Conservation (phyloP, 2,113 vertebrate genomes). For the Myodes glareolus region DNA sequence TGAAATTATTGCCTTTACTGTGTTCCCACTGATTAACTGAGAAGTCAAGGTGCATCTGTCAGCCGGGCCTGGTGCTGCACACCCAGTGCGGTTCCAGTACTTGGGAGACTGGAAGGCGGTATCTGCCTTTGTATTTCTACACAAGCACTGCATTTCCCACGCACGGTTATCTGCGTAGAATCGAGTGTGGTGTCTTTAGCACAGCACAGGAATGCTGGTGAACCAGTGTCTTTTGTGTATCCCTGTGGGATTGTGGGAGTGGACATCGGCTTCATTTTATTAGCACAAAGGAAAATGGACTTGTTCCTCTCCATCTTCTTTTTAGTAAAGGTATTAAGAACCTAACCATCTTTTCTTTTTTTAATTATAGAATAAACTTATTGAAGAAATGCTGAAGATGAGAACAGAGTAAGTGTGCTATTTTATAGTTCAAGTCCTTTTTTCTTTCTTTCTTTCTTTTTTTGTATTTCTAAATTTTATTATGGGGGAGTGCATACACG, state of each 20-base stretch:
- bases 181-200: rapidly evolving
- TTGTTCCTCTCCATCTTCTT: background rate
- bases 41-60: background rate
- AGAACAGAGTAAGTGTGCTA: slow-evolving; percentile 90
- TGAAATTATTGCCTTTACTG: background rate
- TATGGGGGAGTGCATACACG: background rate
- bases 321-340: background rate
- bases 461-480: background rate
- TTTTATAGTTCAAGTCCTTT: background rate
- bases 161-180: background rate
- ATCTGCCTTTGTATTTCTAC: background rate
- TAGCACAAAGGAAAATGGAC: background rate
- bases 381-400: slow-evolving; percentile 88
- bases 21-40: background rate
- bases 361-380: slow-evolving; percentile 82
- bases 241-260: background rate
- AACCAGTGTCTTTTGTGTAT: background rate
- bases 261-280: slow-evolving; percentile 8
- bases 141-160: background rate
- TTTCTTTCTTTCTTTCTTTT: background rate
- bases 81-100: background rate
- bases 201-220: no score
- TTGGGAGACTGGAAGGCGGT: background rate
- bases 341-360: background rate
- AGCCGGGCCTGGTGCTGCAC: background rate